phyloP scores from a whole-genome alignment of 2,888 invertebrate genomes.

The Orthonychiurus folsomi region DNA sequence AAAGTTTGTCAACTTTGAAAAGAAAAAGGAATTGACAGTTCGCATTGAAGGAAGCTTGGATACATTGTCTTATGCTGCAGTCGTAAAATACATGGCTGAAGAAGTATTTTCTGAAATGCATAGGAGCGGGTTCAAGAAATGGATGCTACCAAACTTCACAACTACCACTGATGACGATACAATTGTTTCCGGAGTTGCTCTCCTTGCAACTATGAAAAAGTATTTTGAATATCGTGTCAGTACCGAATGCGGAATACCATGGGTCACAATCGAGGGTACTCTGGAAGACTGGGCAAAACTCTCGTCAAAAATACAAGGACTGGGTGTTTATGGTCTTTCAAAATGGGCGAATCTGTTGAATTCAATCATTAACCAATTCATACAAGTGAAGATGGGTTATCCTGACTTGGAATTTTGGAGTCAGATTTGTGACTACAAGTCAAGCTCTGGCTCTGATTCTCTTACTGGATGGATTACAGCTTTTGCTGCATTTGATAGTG shows the following conservation, averaged over 20 bases:
- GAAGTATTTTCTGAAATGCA: background rate
- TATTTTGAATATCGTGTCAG: slow-evolving; percentile 20
- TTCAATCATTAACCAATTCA: slow-evolving; percentile 25
- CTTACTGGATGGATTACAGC: slow-evolving; percentile 26
- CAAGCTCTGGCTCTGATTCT: background rate
- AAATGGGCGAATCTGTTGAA: slow-evolving; percentile 22
- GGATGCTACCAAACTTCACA: slow-evolving; percentile 24
- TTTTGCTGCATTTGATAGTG: slow-evolving; percentile 21
- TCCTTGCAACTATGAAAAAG: slow-evolving; percentile 24
- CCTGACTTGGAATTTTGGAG: slow-evolving; percentile 24
- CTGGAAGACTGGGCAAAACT: slow-evolving; percentile 25
- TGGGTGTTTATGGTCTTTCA: slow-evolving; percentile 19
- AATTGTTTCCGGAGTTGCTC: slow-evolving; percentile 19
- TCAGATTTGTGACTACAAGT: slow-evolving; percentile 14
- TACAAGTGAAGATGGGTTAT: slow-evolving; percentile 21
- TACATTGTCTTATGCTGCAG: background rate
- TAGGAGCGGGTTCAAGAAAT: background rate
- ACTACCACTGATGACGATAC: slow-evolving; percentile 23
- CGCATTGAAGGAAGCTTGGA: background rate
- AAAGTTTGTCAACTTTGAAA: slow-evolving; percentile 22
- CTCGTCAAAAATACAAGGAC: slow-evolving; percentile 12
- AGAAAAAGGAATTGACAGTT: background rate
- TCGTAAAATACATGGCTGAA: background rate
- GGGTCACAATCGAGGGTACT: slow-evolving; percentile 23
- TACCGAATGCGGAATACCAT: slow-evolving; percentile 21